Conservation (phyloP, 2,113 vertebrate species). For the Oenanthe melanoleuca region DNA sequence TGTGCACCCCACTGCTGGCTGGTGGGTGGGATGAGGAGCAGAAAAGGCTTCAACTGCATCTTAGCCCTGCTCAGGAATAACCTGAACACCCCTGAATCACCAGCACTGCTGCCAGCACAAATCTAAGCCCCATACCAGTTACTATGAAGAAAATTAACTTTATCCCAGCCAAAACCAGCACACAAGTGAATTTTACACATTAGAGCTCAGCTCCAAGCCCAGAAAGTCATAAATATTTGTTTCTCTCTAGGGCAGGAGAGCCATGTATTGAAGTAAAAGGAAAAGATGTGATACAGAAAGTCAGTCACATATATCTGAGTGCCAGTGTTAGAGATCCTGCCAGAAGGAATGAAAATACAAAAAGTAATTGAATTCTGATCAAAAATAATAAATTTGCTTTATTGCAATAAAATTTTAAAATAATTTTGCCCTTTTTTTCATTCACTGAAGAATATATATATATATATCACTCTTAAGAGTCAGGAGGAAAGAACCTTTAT, state of each 20-base stretch:
- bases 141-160: not conserved
- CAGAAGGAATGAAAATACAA: not conserved
- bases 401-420: not conserved
- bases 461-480: not conserved
- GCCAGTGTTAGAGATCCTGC: not conserved
- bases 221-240: not conserved
- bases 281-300: not conserved
- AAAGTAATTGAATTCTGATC: not conserved
- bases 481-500: not conserved
- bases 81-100: too few species aligned
- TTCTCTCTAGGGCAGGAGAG: not conserved
- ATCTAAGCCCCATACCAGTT: not conserved
- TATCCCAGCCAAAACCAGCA: not conserved
- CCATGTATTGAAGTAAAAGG: accelerated
- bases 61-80: not conserved
- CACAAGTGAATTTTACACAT: not conserved
- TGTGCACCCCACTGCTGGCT: accelerated
- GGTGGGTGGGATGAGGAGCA: not conserved
- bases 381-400: not conserved
- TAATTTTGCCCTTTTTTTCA: not conserved
- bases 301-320: not conserved
- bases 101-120: not conserved
- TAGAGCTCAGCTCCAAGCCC: not conserved
- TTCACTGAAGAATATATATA: not conserved
- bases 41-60: not conserved